These are phyloP conservation scores for Sphenodon punctatus DNA, from an alignment of 2,797 vertebrate species.

Conservation along the genomic window DNA sequence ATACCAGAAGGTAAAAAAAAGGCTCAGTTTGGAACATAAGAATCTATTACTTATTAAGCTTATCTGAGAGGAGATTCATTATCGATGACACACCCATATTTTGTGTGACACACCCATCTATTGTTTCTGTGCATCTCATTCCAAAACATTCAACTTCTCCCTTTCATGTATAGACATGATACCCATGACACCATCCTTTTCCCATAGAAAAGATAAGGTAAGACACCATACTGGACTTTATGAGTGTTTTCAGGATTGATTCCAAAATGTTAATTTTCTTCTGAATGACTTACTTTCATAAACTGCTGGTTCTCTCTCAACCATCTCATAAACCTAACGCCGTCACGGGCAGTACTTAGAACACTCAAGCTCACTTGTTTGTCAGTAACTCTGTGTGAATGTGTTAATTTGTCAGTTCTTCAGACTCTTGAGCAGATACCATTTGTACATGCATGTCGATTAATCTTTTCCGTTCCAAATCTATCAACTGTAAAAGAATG, in stretches of 20 bases:
- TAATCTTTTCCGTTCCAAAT: background rate
- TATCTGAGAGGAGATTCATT: background rate
- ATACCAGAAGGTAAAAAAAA: background rate
- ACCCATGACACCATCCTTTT: background rate
- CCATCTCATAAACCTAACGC: background rate
- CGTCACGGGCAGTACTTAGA: background rate
- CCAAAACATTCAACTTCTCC: background rate
- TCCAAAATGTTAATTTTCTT: background rate
- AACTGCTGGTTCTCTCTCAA: background rate
- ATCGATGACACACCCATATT: no score
- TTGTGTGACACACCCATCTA: background rate
- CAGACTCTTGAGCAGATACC: background rate
- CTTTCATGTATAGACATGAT: background rate
- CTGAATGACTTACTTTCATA: background rate
- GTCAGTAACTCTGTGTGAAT: background rate
- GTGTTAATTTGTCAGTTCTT: background rate
- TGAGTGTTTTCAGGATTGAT: no score
- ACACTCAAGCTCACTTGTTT: background rate
- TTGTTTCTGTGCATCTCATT: accelerated
- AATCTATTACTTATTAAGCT: background rate
- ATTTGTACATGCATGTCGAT: background rate
- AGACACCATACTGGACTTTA: no score
- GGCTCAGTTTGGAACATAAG: background rate
- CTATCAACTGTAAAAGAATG: background rate
- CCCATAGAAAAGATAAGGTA: no score